Percentiles rank a stretch among this genome's conserved stretches.
Conservation (phyloP, 2,113 vertebrate species). For the Lethenteron reissneri region DNA sequence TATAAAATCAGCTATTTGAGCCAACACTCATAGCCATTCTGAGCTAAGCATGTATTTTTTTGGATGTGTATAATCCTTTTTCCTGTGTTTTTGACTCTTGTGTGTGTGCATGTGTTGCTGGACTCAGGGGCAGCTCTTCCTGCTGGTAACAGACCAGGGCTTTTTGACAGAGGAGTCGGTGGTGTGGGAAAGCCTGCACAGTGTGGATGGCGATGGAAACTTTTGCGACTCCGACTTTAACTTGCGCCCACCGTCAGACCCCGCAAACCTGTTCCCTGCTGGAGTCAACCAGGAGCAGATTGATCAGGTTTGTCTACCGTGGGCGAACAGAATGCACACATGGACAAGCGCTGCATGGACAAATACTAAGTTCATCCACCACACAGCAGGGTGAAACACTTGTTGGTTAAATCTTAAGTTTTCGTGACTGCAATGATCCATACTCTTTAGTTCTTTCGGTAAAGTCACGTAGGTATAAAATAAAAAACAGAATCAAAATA, state of each 20-base stretch:
- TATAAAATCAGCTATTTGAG: too few relatives aligned
- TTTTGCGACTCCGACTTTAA: conserved; percentile 91
- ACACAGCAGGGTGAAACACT: too few relatives aligned
- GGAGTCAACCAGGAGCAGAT: conserved; percentile 94
- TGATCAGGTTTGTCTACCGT: conserved; percentile 44
- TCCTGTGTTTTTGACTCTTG: neutral
- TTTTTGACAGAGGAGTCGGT: conserved; percentile 95
- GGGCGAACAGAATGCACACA: neutral
- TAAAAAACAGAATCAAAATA: neutral
- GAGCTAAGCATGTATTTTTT: too few relatives aligned
- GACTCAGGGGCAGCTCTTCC: conserved; percentile 71
- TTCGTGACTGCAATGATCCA: too few relatives aligned
- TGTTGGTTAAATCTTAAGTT: too few relatives aligned
- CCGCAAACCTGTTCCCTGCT: conserved; percentile 55
- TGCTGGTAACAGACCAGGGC: conserved; percentile 87
- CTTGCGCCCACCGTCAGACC: conserved; percentile 76
- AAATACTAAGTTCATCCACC: too few relatives aligned
- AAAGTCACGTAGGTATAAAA: too few relatives aligned
- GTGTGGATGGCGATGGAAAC: conserved; percentile 84
- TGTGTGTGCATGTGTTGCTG: neutral
- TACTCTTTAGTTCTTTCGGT: too few relatives aligned
- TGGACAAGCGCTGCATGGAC: too few relatives aligned
- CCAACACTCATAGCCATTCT: too few relatives aligned
- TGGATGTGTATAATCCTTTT: too few relatives aligned
- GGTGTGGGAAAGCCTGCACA: conserved; percentile 95